phyloP scores from a whole-genome alignment of 2,888 invertebrate species.

The Apamea monoglypha region DNA sequence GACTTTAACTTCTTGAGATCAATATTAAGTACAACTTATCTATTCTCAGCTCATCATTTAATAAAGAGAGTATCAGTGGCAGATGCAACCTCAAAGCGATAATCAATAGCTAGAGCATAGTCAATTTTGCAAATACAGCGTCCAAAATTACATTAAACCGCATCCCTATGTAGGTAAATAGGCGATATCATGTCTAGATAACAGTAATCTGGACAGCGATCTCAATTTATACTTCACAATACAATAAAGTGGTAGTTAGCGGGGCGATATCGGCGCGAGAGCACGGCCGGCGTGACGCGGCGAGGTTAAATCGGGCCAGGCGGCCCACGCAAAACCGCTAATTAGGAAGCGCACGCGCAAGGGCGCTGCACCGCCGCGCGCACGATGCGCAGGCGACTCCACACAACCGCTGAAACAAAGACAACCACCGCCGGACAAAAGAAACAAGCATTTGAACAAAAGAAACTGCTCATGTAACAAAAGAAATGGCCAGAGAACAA shows the following conservation, averaged over 20 bases:
- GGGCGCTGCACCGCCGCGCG: slow-evolving; percentile 81
- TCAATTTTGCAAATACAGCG: slow-evolving; percentile 51
- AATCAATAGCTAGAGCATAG: slow-evolving; percentile 25
- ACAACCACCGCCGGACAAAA: slow-evolving; percentile 76
- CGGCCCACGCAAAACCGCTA: slow-evolving; percentile 84
- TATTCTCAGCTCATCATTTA: not conserved
- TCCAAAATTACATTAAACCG: slow-evolving; percentile 45
- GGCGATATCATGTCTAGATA: slow-evolving; percentile 59
- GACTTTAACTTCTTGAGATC: not conserved
- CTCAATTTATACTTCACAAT: slow-evolving; percentile 56
- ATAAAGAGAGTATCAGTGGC: slow-evolving; percentile 7
- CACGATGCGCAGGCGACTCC: slow-evolving; percentile 71
- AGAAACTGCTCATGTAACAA: slow-evolving; percentile 77
- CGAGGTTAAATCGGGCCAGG: slow-evolving; percentile 85
- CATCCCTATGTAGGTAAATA: slow-evolving; percentile 52
- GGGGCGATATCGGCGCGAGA: slow-evolving; percentile 63
- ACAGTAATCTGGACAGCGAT: slow-evolving; percentile 53
- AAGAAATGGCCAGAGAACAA: slow-evolving; percentile 79
- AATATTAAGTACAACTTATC: not conserved
- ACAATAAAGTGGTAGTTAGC: slow-evolving; percentile 63
- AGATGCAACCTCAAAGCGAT: not conserved
- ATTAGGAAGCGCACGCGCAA: slow-evolving; percentile 88
- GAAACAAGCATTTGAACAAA: slow-evolving; percentile 76
- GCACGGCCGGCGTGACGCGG: slow-evolving; percentile 78
- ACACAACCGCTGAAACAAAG: slow-evolving; percentile 73